These are phyloP conservation scores for Sinocyclocheilus maitianheensis DNA, from an alignment of 2,113 vertebrate genomes.

Conservation along the genomic window DNA sequence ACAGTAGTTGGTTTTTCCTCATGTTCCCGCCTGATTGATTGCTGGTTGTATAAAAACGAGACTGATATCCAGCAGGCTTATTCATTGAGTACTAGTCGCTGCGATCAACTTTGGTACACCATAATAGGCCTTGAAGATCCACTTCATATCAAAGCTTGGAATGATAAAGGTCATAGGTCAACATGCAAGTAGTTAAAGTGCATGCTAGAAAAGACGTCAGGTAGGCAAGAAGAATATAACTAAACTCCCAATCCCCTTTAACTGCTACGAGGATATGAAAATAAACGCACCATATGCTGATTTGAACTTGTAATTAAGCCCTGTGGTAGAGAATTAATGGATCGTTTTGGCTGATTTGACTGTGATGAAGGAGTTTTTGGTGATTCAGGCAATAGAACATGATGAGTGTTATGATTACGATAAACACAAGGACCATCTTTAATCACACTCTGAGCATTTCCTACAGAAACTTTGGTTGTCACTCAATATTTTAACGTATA, in stretches of 20 bases:
- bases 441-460: background rate
- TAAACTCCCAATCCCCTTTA: constrained; percentile 39
- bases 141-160: constrained; percentile 42
- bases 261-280: background rate
- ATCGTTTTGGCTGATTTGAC: background rate
- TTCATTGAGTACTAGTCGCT: background rate
- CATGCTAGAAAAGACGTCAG: constrained; percentile 38
- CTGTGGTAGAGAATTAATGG: background rate
- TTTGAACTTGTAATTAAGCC: background rate
- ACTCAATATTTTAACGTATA: background rate
- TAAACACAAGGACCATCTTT: constrained; percentile 1
- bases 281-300: background rate
- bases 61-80: constrained; percentile 32
- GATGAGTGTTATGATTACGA: background rate
- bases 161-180: constrained; percentile 40
- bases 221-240: constrained; percentile 41
- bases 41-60: constrained; percentile 39
- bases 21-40: constrained; percentile 27
- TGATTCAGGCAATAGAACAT: background rate
- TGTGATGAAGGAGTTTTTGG: constrained; percentile 12
- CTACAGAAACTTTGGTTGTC: background rate
- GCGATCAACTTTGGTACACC: constrained; percentile 36
- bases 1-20: constrained; percentile 35
- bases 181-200: constrained; percentile 45
- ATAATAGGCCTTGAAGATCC: constrained; percentile 43